A percentile compares a stretch with the other conserved stretches of the same genome.
Evolutionary conservation across 2,797 vertebrate species (phyloP).

Genomic region (Acridotheres tristis): DNA sequence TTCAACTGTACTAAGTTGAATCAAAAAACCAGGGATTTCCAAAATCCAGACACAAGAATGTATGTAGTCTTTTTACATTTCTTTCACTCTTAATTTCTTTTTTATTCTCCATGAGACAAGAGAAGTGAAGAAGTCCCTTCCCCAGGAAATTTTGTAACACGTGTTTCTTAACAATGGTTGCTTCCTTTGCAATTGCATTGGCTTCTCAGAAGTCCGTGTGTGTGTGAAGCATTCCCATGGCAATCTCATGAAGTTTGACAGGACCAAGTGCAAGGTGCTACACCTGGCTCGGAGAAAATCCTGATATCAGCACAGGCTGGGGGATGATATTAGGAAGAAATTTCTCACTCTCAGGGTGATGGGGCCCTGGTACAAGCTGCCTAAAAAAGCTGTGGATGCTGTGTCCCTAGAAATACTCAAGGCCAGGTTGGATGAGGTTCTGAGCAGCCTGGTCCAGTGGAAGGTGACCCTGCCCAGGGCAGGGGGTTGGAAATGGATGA

Average conservation of each 20-base stretch:
- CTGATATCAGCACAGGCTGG: background rate
- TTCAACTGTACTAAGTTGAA: background rate
- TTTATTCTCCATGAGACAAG: background rate
- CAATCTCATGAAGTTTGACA: background rate
- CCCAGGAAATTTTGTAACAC: background rate
- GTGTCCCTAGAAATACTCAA: background rate
- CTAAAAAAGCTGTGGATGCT: background rate
- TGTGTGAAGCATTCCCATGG: background rate
- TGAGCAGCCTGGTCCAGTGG: background rate
- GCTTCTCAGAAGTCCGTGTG: background rate
- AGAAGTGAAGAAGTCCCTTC: background rate
- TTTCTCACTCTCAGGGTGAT: background rate
- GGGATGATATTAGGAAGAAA: background rate
- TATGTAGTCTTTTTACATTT: background rate
- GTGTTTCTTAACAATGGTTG: background rate
- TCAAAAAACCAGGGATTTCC: background rate
- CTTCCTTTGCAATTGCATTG: background rate
- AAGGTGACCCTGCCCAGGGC: fast-evolving
- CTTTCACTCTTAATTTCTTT: background rate
- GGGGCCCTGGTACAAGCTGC: background rate
- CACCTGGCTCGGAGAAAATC: fast-evolving
- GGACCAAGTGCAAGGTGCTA: background rate
- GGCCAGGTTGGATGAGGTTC: background rate
- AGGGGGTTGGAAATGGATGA: background rate
- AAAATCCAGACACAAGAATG: background rate